These are phyloP conservation scores for Uropsilus gracilis DNA, from an alignment of 2,113 vertebrate species.

Conservation along the genomic window DNA sequence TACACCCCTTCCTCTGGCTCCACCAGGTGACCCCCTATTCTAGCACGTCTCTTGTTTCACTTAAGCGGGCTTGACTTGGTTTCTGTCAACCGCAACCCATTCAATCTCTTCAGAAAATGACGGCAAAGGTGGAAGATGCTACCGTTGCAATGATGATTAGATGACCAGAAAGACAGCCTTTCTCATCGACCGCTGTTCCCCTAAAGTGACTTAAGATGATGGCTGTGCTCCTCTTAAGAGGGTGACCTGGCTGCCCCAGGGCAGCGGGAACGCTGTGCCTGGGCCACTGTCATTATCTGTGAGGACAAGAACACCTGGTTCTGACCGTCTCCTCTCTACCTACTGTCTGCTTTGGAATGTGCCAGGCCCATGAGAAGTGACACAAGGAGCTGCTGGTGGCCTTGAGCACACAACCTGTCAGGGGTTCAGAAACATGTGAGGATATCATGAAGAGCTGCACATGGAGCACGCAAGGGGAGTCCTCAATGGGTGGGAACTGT, in stretches of 20 bases:
- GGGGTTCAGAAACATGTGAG: not conserved
- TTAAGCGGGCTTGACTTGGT: not conserved
- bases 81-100: not conserved
- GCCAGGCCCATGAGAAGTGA: not conserved
- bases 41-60: not conserved
- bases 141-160: not conserved
- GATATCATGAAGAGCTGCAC: not conserved
- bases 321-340: not conserved
- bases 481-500: not conserved
- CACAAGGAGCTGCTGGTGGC: not conserved
- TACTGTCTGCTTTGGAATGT: not conserved
- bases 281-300: not conserved
- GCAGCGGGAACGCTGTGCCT: not conserved
- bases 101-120: not conserved
- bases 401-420: not conserved
- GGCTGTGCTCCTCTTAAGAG: not conserved
- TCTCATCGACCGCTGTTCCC: not conserved
- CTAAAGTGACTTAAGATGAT: not conserved
- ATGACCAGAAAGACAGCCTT: not conserved
- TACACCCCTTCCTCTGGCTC: not conserved
- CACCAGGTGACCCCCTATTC: not conserved
- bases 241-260: not conserved
- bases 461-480: not conserved
- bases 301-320: not conserved
- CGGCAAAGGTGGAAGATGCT: too few species aligned